Evolutionary conservation across 2,888 invertebrate species (phyloP).

Genomic region (Brachycybe producta): DNA sequence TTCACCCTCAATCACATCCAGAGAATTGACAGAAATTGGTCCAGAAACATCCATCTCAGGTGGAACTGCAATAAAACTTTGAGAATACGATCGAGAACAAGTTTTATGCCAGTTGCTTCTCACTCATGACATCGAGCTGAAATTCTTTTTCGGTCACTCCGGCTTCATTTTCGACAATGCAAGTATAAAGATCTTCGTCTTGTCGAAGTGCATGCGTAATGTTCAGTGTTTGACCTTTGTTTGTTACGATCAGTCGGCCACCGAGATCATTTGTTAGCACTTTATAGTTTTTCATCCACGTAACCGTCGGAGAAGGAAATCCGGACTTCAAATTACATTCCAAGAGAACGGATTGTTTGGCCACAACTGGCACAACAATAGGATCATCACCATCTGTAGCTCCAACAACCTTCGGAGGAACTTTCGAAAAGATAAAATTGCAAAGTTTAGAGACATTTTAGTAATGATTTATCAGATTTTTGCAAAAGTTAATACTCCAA

Average conservation of each 20-base stretch:
- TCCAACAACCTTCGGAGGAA: constrained; percentile 3
- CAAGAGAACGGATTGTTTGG: background rate
- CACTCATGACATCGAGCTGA: constrained; percentile 26
- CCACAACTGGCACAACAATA: background rate
- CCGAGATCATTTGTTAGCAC: constrained; percentile 40
- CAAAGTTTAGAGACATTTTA: background rate
- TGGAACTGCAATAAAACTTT: constrained; percentile 36
- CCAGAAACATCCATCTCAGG: constrained; percentile 34
- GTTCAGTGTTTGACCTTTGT: constrained; percentile 12
- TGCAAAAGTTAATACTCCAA: too few species aligned
- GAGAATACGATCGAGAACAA: too few species aligned
- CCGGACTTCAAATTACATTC: constrained; percentile 20
- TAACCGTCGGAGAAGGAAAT: constrained; percentile 26
- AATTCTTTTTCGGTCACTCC: constrained; percentile 36
- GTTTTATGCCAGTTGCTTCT: background rate
- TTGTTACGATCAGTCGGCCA: constrained; percentile 25
- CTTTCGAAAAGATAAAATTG: constrained; percentile 36
- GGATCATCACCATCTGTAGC: background rate
- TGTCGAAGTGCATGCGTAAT: constrained; percentile 25
- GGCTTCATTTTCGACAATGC: constrained; percentile 44
- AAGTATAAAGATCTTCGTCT: constrained; percentile 39
- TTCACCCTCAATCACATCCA: constrained; percentile 27
- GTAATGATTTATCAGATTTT: too few species aligned
- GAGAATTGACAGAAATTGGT: constrained; percentile 11
- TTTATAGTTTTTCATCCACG: constrained; percentile 32